These are phyloP conservation scores for Oenanthe melanoleuca DNA, from an alignment of 2,113 vertebrate genomes.

Conservation along the genomic window DNA sequence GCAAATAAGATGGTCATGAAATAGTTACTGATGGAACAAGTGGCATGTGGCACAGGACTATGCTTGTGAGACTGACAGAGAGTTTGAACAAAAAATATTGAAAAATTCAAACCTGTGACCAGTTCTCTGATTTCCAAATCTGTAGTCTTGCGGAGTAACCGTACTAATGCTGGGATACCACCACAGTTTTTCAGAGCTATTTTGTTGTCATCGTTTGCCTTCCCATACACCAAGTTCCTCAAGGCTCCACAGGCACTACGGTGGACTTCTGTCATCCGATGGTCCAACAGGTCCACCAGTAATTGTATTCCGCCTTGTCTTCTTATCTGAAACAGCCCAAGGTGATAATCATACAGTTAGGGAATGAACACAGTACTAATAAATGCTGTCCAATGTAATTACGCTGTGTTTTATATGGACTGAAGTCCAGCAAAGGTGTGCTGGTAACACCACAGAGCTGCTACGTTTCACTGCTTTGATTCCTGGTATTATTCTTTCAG, in stretches of 20 bases:
- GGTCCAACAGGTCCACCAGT: conserved; percentile 94
- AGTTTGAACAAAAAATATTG: not conserved
- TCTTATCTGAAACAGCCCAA: conserved; percentile 85
- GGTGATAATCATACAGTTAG: not conserved
- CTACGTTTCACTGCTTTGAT: not conserved
- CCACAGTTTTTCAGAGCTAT: conserved; percentile 97
- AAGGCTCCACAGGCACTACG: conserved; percentile 96
- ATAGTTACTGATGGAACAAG: not conserved
- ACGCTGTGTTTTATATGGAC: not conserved
- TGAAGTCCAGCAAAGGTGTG: not conserved
- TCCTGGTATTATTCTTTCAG: not conserved
- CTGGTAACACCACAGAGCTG: not conserved
- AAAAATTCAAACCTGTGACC: conserved; percentile 89
- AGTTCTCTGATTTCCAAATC: conserved; percentile 97
- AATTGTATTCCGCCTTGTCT: conserved; percentile 96
- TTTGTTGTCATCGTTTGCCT: conserved; percentile 98
- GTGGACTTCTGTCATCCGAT: conserved; percentile 97
- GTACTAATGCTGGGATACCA: conserved; percentile 94
- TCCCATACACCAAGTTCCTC: conserved; percentile 96
- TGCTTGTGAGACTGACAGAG: not conserved
- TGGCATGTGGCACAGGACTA: not conserved
- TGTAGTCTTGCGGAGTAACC: conserved; percentile 92
- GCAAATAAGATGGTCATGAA: not conserved
- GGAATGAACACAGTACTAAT: not conserved
- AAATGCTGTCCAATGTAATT: not conserved